Conservation (phyloP, 2,888 invertebrate genomes). For the Sphaeridia pumilis region DNA sequence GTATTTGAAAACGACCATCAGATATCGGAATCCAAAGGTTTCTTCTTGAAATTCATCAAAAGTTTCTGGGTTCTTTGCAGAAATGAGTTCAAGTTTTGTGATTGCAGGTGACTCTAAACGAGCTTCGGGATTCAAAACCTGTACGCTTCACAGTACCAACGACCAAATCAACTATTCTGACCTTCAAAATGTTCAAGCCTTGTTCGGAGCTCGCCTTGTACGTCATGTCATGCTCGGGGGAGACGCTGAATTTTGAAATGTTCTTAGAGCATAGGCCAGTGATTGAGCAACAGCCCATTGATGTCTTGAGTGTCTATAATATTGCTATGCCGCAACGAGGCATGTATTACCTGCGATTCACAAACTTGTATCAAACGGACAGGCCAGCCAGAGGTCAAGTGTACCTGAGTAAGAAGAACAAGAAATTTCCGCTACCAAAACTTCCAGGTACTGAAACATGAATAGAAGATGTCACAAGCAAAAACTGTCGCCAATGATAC, state of each 20-base stretch:
- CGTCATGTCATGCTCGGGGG: conserved; percentile 48
- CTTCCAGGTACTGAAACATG: no score
- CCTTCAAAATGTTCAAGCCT: conserved; percentile 34
- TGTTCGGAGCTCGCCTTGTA: conserved; percentile 40
- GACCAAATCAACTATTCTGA: conserved; percentile 18
- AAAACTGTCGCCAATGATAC: neutral
- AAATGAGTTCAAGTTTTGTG: no score
- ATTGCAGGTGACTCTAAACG: conserved; percentile 39
- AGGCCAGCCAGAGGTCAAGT: conserved; percentile 34
- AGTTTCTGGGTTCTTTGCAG: no score
- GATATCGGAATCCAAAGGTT: conserved; percentile 38
- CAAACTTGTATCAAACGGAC: no score
- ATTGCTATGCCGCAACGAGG: conserved; percentile 26
- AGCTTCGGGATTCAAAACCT: conserved; percentile 43
- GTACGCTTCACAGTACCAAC: conserved; percentile 42
- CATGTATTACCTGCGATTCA: conserved; percentile 27
- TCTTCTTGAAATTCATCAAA: no score
- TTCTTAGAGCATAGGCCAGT: conserved; percentile 25
- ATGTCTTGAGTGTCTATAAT: conserved; percentile 29
- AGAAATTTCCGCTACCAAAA: conserved; percentile 45
- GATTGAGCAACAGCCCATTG: conserved; percentile 19
- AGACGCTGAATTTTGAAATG: conserved; percentile 26
- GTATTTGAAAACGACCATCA: conserved; percentile 42
- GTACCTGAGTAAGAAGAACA: conserved; percentile 34
- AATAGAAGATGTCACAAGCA: no score